These are phyloP conservation scores for Vesta saturnalis DNA, from an alignment of 2,888 invertebrate genomes.

Conservation along the genomic window DNA sequence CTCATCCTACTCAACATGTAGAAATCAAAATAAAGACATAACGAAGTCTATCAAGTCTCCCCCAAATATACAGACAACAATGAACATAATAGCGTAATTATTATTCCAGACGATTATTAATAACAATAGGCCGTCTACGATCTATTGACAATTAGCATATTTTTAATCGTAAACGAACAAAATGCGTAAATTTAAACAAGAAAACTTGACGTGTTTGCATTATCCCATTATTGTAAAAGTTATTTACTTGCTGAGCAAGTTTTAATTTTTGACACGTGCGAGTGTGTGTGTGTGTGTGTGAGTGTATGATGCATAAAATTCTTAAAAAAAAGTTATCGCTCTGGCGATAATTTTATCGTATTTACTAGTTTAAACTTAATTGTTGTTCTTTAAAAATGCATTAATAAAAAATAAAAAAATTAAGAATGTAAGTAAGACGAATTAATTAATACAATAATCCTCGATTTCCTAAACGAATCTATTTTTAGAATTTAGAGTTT, in stretches of 20 bases:
- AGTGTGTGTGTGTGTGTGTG: no score
- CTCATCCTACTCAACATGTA: no score
- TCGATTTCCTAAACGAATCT: no score
- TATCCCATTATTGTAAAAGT: neutral
- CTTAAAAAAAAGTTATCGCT: neutral
- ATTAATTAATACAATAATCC: no score
- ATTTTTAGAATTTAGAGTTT: no score
- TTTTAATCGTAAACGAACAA: neutral
- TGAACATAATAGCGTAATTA: neutral
- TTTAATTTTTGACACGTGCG: neutral
- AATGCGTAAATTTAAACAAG: neutral
- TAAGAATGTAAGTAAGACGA: no score
- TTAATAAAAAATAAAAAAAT: no score
- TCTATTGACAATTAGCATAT: neutral
- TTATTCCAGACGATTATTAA: neutral
- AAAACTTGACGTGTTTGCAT: neutral
- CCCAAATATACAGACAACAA: conserved; percentile 2
- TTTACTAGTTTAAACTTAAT: no score
- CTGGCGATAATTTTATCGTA: no score
- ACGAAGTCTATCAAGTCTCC: neutral
- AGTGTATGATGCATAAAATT: no score
- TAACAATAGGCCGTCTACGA: neutral
- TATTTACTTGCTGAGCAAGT: conserved; percentile 2
- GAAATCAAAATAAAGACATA: neutral
- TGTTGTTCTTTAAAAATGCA: no score